phyloP scores from a whole-genome alignment of 2,113 vertebrate genomes.

The Dunckerocampus dactyliophorus region DNA sequence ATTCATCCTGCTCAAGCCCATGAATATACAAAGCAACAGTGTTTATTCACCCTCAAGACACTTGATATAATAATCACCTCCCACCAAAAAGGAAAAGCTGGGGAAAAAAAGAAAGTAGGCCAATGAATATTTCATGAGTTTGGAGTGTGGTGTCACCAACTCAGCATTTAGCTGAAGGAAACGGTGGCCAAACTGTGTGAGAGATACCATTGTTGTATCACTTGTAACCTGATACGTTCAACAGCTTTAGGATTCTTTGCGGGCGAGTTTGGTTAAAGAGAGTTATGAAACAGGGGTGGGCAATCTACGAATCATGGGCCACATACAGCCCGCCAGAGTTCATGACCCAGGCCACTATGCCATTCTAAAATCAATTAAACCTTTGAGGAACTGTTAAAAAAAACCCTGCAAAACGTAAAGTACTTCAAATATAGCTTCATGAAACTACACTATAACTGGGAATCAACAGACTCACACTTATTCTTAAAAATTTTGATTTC shows the following conservation, averaged over 20 bases:
- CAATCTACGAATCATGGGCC: no score
- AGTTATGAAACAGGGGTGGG: no score
- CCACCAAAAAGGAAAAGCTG: conserved; percentile 26
- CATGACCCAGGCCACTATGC: no score
- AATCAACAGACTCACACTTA: background rate
- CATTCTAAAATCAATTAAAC: no score
- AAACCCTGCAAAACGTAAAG: no score
- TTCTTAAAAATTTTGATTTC: no score
- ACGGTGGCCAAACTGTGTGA: conserved; percentile 38
- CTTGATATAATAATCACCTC: conserved; percentile 67
- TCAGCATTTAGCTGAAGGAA: conserved; percentile 65
- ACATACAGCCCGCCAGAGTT: no score
- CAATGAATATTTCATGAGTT: conserved; percentile 63
- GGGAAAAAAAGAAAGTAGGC: conserved; percentile 56
- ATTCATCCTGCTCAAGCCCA: conserved; percentile 40
- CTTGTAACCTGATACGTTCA: no score
- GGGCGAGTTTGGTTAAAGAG: no score
- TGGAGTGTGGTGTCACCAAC: conserved; percentile 52
- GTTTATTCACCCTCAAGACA: conserved; percentile 63
- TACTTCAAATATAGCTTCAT: no score
- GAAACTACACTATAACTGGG: background rate
- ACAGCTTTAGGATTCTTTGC: no score
- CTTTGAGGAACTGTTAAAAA: no score
- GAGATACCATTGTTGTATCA: conserved; percentile 39
- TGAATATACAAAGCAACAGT: conserved; percentile 46